Conservation (phyloP, 2,113 vertebrate genomes). For the Brienomyrus longianalis region DNA sequence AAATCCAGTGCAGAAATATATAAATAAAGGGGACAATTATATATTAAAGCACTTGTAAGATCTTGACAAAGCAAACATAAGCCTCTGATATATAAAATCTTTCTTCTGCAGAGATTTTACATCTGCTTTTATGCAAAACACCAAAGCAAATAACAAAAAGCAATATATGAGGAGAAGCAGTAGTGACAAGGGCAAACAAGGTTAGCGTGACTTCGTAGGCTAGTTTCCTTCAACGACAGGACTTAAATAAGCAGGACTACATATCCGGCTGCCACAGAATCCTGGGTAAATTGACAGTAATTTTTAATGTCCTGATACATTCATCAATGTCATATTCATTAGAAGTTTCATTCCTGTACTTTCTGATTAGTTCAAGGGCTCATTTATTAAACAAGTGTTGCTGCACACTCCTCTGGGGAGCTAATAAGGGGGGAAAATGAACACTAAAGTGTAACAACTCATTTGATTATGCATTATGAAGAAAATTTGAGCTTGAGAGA, state of each 20-base stretch:
- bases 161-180: background rate
- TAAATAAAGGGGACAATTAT: background rate
- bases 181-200: background rate
- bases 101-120: background rate
- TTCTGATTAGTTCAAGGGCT: background rate
- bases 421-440: background rate
- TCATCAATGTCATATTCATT: conserved; percentile 5
- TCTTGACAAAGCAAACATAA: background rate
- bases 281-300: background rate
- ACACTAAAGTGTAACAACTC: background rate
- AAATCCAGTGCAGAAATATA: background rate
- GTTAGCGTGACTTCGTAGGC: background rate
- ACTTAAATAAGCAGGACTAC: background rate
- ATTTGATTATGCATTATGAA: background rate
- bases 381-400: background rate
- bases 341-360: background rate
- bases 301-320: background rate
- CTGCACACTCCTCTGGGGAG: background rate
- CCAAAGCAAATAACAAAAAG: background rate
- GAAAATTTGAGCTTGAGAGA: background rate
- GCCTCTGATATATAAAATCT: background rate
- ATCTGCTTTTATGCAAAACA: background rate
- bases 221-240: background rate
- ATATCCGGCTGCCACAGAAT: background rate
- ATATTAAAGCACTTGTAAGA: background rate